These are phyloP conservation scores for Corythoichthys haematopterus DNA, from an alignment of 2,113 vertebrate genomes.

Conservation along the genomic window DNA sequence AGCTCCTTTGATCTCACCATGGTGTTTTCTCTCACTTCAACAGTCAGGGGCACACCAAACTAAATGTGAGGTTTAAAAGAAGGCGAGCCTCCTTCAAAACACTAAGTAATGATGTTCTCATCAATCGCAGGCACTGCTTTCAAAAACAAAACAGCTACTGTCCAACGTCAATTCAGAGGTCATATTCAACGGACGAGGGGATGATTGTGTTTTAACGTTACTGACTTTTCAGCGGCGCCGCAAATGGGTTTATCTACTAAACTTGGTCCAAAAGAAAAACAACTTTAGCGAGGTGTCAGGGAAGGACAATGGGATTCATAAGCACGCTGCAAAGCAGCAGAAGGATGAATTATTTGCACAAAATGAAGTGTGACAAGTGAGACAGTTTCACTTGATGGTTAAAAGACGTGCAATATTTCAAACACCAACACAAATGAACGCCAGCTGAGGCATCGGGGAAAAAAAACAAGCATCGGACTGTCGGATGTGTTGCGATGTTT, in stretches of 20 bases:
- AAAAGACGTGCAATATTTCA: conserved; percentile 1
- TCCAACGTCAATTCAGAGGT: conserved; percentile 1
- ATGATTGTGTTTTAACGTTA: neutral
- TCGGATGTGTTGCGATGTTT: neutral
- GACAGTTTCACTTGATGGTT: neutral
- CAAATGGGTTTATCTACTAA: neutral
- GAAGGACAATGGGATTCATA: neutral
- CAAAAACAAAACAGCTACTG: conserved; percentile 14
- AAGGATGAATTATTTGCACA: neutral
- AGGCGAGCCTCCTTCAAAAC: too few relatives aligned
- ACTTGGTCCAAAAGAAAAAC: neutral
- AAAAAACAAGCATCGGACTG: neutral
- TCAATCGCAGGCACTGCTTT: neutral
- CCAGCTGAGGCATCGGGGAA: neutral
- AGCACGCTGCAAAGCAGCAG: neutral
- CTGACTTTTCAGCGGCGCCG: neutral
- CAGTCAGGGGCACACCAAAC: too few relatives aligned
- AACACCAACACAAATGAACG: neutral
- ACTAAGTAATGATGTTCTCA: too few relatives aligned
- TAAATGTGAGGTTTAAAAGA: too few relatives aligned
- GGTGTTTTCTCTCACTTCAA: too few relatives aligned
- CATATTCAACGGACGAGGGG: conserved; percentile 2
- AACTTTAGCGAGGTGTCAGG: neutral
- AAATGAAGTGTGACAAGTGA: conserved; percentile 4
- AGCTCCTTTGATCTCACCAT: too few relatives aligned